Evolutionary conservation across 2,113 vertebrate species (phyloP), one percentile per base, ranked within the genome.

Genomic region (Leucopternis melanops): DNA sequence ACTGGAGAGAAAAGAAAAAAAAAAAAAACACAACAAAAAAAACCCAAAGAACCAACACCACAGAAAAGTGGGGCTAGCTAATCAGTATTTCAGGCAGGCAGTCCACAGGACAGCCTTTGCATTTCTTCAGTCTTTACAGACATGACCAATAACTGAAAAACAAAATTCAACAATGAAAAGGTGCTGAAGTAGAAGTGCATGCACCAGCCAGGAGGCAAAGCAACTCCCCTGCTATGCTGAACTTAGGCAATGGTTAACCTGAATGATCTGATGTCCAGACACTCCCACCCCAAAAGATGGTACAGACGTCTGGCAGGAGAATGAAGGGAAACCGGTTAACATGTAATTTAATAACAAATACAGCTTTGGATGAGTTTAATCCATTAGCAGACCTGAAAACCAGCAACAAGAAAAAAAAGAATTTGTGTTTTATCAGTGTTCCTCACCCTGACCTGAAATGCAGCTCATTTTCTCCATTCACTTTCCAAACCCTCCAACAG

Each of bases 381-480:
- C 70, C 31, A 71, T 54, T 18, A 63, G 25, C 32, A 82, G 36
- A 65, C 36, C 42, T 49, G 16, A 66, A 88, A 78, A 79, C 20
- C 40, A 44, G 27, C 27, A 81, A 17, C 5, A 21, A 22, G 29
- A 47, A 63, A 26, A 13, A 17, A 59, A 12, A 69, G 6, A 32
- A 65, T 52, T 42, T 47, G 16, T 36, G 16, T 45, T 65, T 75
- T 63, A 36, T n/a, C 32, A 32, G 9, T 16, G 32, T 23, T 63
- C 44, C 14, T 55, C 58, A 63, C 13, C 19, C 49, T 0, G 0
- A 40, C 11, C 42, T 10, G 5, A 70, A 88, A 67, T 1, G 3
- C 10, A 62, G 22, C 25, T 86, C 62, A 5, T 17, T 32, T 78
- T 87, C 44, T 65, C 16, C 25, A 12, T 49, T 52, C 40, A n/a